Conservation (phyloP, 2,113 vertebrate genomes). For the Pipra filicauda region DNA sequence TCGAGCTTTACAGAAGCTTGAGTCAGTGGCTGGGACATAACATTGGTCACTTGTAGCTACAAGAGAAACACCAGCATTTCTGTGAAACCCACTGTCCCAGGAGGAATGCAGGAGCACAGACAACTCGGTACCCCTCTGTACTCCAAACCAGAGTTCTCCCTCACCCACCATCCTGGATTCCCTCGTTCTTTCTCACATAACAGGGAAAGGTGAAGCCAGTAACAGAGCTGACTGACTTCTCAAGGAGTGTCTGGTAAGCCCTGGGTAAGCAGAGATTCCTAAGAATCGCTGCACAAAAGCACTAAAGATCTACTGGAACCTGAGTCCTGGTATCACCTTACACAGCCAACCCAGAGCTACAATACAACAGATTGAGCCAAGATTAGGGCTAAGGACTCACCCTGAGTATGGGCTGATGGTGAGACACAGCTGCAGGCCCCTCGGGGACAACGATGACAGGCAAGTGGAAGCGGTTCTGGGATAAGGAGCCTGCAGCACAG, state of each 20-base stretch:
- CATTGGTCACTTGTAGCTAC: constrained; percentile 90
- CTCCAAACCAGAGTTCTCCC: not conserved
- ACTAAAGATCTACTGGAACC: not conserved
- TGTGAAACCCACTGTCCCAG: not conserved
- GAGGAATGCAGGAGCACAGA: not conserved
- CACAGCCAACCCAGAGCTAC: not conserved
- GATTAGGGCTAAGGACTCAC: constrained; percentile 62
- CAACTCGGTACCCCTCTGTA: fast-evolving
- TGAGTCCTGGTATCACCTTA: not conserved
- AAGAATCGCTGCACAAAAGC: not conserved
- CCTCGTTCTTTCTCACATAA: not conserved
- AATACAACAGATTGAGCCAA: not conserved
- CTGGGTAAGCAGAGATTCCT: not conserved
- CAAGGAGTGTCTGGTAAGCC: not conserved
- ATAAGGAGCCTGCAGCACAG: constrained; percentile 82
- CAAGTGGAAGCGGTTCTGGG: constrained; percentile 89
- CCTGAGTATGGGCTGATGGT: constrained; percentile 86
- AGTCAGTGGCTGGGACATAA: constrained; percentile 88
- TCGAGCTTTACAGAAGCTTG: constrained; percentile 88
- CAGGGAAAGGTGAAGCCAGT: not conserved
- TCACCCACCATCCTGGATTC: not conserved
- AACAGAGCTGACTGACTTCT: not conserved
- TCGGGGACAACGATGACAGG: constrained; percentile 84
- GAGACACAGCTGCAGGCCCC: constrained; percentile 86
- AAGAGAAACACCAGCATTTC: not conserved